Base-by-base conservation (phyloP, 2,113 vertebrate species). In the Pedetes capensis region DNA sequence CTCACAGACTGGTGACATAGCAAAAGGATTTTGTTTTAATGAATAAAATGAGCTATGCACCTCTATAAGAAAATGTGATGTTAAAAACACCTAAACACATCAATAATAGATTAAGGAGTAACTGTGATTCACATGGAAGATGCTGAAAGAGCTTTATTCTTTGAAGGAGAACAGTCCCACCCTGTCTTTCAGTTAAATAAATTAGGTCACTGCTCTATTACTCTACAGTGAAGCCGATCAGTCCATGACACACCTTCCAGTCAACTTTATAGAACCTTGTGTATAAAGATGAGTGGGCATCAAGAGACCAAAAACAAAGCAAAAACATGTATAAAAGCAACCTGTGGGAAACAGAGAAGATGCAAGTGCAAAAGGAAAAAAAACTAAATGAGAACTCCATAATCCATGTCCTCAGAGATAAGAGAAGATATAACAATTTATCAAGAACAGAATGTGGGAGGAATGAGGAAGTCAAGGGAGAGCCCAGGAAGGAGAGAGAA, bases 11-110 rank as follows among this genome's bases (percentile, higher is more conserved):
- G 49, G 18, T 69, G n/a, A n/a, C n/a, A n/a, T n/a, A n/a, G n/a
- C n/a, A n/a, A n/a, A n/a, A n/a, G n/a, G n/a, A n/a, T 51, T 89
- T 85, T 44, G 55, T 39, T 74, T 61, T 85, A 83, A 66, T 42
- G 27, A 89, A 80, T 92, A 85, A 92, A 85, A 25, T 87, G 44
- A 75, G 20, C n/a, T 75, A 29, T 25, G 4, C 4, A 53, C 8
- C 79, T 39, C 25, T 81, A 39, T 12, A 90, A n/a, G 74, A 71
- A 93, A 90, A 76, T 42, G 17, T 74, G 18, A 81, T 82, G 27
- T 75, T 80, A n/a, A 88, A 96, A 93, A 91, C 34, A 32, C 53
- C 53, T 42, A 63, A 27, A 82, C 32, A 91, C 75, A 91, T 53
- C 87, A 94, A 84, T 57, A 64, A 42, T 34, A 75, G 22, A 87